Base-by-base conservation (phyloP, 2,888 invertebrate species). In the Trachelus iudaicus region DNA sequence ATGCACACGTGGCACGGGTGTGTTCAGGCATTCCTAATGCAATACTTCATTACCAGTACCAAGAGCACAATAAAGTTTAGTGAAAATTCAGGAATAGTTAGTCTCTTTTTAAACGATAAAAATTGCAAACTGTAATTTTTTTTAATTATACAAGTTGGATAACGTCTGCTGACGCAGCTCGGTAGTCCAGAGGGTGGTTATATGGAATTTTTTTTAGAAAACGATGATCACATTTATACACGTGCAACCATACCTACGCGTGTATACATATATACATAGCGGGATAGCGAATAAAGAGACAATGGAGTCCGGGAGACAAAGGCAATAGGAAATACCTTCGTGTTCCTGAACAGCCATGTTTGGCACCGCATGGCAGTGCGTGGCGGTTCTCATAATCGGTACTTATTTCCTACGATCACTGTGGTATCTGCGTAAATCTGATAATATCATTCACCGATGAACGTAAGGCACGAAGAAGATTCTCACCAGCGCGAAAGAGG, bases 281-380 rank as follows among this genome's bases (percentile, higher is more conserved):
- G 23, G 56, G 56, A 56, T 9, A 23, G 71, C 76, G 76, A 30
- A 69, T 37, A 76, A 78, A 73, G 69, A 76, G 76, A 76, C 75
- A 80, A 76, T 73, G 75, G 76, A 75, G 74, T 68, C 69, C 68
- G 77, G 75, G 77, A 76, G 81, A 81, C 81, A 81, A 81, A 80
- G 77, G 77, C 75, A 75, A 80, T 79, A 79, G 81, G 81, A 81
- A 81, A 81, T 78, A 76, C 76, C 79, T 33, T 75, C 79, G 78
- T 78, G 78, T 78, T 75, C 73, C 75, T 40, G 74, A 15, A 74
- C 35, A 34, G 74, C 74, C 74, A 34, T 71, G 71, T 56, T 56
- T 56, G 56, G 56, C 23, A 56, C 23, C 23, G 56, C 56, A 23
- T 56, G 56, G 56, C 23, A 9, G 3, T 56, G 56, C 56, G 56